Evolutionary conservation across 2,113 vertebrate genomes (phyloP).

Genomic region (Tiliqua scincoides): DNA sequence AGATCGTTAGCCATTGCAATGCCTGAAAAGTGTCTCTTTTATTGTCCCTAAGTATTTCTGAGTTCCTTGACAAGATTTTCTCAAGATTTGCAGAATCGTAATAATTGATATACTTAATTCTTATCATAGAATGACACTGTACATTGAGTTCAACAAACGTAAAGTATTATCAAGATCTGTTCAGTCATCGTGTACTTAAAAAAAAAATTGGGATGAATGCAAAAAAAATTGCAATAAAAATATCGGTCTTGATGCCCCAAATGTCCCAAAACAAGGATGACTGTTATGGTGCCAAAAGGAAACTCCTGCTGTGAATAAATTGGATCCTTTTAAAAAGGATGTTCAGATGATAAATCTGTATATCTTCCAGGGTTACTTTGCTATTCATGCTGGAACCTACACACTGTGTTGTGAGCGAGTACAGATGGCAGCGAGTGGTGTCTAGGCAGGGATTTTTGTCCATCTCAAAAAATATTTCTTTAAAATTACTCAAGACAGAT

Average conservation of each 20-base stretch:
- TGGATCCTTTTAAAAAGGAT: constrained; percentile 54
- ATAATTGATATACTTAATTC: not conserved
- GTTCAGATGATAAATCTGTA: constrained; percentile 63
- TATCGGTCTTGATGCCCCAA: constrained; percentile 1
- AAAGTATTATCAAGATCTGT: not conserved
- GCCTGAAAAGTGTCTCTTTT: not conserved
- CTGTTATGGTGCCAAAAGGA: constrained; percentile 39
- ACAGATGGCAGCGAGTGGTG: constrained; percentile 38
- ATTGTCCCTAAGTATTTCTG: not conserved
- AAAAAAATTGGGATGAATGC: rapidly evolving
- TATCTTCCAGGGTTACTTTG: constrained; percentile 45
- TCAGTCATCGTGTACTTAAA: not conserved
- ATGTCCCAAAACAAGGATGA: constrained; percentile 48
- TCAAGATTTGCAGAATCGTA: not conserved
- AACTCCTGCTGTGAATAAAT: constrained; percentile 55
- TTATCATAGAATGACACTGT: not conserved
- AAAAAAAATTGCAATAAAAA: not conserved
- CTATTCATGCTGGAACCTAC: constrained; percentile 41
- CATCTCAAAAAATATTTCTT: constrained; percentile 55
- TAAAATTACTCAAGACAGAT: constrained; percentile 40
- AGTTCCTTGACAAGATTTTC: not conserved
- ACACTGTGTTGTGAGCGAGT: constrained; percentile 39
- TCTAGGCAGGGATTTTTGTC: constrained; percentile 38
- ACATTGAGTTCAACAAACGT: not conserved
- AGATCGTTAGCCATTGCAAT: not conserved